These are phyloP conservation scores for Dromococcyx pavoninus DNA, from an alignment of 2,797 vertebrate genomes.

Conservation along the genomic window DNA sequence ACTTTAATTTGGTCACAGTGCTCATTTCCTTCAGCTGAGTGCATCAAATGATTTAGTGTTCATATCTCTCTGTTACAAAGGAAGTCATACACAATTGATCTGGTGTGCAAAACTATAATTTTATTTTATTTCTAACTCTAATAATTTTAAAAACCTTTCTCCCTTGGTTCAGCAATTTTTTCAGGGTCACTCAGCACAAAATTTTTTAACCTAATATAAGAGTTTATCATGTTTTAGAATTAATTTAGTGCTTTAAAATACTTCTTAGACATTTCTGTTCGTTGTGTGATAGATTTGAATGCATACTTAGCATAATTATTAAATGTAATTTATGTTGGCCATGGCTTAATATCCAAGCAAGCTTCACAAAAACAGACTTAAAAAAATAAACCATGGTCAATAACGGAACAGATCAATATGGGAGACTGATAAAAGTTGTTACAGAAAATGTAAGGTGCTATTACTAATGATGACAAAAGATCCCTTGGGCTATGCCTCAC, in stretches of 20 bases:
- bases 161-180: background rate
- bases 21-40: background rate
- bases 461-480: background rate
- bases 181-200: background rate
- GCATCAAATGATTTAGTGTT: background rate
- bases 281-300: background rate
- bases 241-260: background rate
- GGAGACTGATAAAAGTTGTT: background rate
- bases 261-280: background rate
- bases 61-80: background rate
- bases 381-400: background rate
- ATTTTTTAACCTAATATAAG: background rate
- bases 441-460: background rate
- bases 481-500: background rate
- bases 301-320: background rate
- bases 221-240: background rate
- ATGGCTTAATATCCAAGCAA: background rate
- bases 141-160: background rate
- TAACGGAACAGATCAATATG: background rate
- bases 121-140: background rate
- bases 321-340: background rate
- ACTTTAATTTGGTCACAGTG: background rate
- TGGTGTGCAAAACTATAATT: background rate
- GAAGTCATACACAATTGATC: background rate
- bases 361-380: background rate